phyloP scores from a whole-genome alignment of 2,888 invertebrate genomes.

The Tuta absoluta region DNA sequence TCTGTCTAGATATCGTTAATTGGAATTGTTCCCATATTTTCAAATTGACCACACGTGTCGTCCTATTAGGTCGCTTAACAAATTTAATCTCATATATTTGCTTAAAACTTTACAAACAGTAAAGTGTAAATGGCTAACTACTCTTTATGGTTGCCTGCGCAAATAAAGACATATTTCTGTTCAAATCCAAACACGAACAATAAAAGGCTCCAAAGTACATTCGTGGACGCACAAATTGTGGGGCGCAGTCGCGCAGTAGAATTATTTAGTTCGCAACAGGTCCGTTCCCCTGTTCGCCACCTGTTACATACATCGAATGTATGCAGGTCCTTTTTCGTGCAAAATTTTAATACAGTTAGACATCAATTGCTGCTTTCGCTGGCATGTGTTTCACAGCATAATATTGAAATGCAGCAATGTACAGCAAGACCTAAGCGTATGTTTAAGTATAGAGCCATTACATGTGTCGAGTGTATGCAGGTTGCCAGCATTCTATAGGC shows the following conservation, averaged over 20 bases:
- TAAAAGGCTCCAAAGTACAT: slow-evolving; percentile 7
- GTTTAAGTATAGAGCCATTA: neutral
- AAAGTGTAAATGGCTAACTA: neutral
- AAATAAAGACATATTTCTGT: neutral
- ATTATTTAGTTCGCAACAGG: slow-evolving; percentile 20
- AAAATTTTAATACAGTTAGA: too few species aligned
- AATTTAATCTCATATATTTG: too few species aligned
- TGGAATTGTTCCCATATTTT: too few species aligned
- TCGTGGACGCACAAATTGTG: slow-evolving; percentile 16
- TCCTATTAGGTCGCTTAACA: too few species aligned
- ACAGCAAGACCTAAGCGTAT: neutral
- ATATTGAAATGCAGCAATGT: too few species aligned
- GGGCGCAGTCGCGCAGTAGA: slow-evolving; percentile 10
- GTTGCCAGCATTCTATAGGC: slow-evolving; percentile 8
- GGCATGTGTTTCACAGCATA: too few species aligned
- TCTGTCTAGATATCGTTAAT: too few species aligned
- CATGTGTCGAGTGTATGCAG: slow-evolving; percentile 6
- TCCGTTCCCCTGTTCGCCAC: slow-evolving; percentile 13
- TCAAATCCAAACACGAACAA: neutral
- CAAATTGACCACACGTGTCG: too few species aligned
- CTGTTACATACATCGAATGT: slow-evolving; percentile 11
- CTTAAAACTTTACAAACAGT: too few species aligned
- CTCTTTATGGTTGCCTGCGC: neutral
- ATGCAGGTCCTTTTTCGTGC: neutral
- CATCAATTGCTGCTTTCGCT: too few species aligned